Conservation (phyloP, 35 echinoderm and acorn worm species). For the Lytechinus variegatus region DNA sequence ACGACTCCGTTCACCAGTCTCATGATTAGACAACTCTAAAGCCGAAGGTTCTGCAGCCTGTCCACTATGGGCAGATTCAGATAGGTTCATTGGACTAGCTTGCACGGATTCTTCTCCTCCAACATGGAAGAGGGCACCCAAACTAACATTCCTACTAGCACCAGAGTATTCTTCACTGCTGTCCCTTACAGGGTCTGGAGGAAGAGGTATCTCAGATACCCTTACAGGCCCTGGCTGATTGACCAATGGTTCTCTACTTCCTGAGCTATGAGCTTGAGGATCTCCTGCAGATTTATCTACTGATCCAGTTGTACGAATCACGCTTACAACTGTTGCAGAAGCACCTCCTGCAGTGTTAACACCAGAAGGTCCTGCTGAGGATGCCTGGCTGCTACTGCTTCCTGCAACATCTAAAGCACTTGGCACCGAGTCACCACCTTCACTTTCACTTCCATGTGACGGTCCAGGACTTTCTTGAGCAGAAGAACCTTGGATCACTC, state of each 20-base stretch:
- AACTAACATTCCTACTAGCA: slow-evolving; percentile 11
- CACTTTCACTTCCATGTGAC: neutral
- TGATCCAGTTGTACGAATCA: slow-evolving; percentile 82
- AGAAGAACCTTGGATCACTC: neutral
- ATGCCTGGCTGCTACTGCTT: neutral
- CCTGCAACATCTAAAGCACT: neutral
- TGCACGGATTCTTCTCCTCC: neutral
- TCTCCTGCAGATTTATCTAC: slow-evolving; percentile 61
- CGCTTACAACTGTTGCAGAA: slow-evolving; percentile 77
- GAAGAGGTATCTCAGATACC: slow-evolving; percentile 11
- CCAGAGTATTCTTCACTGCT: neutral
- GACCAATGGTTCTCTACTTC: slow-evolving; percentile 8
- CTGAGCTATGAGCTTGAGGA: slow-evolving; percentile 10
- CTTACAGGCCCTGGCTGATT: slow-evolving; percentile 1
- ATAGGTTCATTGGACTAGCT: slow-evolving; percentile 36
- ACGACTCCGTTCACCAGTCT: slow-evolving; percentile 39
- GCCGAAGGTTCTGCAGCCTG: slow-evolving; percentile 22
- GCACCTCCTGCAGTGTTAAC: slow-evolving; percentile 44
- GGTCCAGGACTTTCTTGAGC: neutral
- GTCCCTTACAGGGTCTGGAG: neutral
- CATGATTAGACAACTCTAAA: slow-evolving; percentile 38
- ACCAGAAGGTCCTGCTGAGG: slow-evolving; percentile 34
- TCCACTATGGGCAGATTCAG: slow-evolving; percentile 23
- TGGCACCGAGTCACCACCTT: neutral
- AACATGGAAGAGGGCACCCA: slow-evolving; percentile 34